phyloP scores from a whole-genome alignment of 23 tunicate genomes.

The Oikopleura vanhoeffeni region DNA sequence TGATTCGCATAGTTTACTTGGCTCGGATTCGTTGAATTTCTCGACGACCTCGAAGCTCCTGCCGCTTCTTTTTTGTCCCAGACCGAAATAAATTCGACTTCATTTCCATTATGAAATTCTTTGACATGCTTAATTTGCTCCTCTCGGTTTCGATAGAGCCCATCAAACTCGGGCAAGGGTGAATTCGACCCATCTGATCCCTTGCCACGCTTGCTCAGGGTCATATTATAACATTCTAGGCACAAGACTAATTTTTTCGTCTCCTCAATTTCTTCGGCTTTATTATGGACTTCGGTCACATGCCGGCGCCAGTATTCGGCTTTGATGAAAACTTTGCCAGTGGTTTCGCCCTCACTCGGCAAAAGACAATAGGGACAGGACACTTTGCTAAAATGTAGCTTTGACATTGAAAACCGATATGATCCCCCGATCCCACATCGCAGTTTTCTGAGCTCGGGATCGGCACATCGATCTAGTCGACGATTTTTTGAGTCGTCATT shows the following conservation, averaged over 20 bases:
- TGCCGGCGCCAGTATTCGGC: background rate
- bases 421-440: no score
- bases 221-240: background rate
- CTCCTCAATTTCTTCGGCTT: background rate
- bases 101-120: background rate
- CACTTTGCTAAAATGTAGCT: no score
- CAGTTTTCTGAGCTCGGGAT: no score
- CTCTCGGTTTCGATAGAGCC: background rate
- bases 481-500: no score
- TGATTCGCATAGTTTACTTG: no score
- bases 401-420: no score
- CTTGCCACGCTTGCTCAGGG: background rate
- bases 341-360: background rate
- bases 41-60: no score
- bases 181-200: background rate
- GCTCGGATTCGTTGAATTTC: no score
- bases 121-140: no score
- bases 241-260: background rate
- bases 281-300: background rate
- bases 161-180: background rate
- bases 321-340: background rate
- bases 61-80: background rate
- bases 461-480: no score
- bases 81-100: background rate
- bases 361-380: background rate